These are phyloP conservation scores for Yponomeuta malinellus DNA, from an alignment of 2,888 invertebrate species.

Conservation along the genomic window DNA sequence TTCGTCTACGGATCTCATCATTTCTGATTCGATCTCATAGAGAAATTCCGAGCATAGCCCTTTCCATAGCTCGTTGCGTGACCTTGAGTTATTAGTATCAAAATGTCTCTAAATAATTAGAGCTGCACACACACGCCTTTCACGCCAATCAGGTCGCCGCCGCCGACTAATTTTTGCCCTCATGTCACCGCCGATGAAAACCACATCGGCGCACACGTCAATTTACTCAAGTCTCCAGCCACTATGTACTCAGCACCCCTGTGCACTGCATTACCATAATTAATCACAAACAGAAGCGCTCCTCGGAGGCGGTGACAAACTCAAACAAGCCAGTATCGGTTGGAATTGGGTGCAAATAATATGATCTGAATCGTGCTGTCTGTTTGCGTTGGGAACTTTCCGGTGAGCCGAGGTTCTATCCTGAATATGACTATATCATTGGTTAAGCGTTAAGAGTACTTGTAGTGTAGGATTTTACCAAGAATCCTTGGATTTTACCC, in stretches of 20 bases:
- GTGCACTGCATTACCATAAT: constrained; percentile 62
- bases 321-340: constrained; percentile 51
- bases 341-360: constrained; percentile 56
- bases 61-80: too few species aligned
- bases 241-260: neutral
- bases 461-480: neutral
- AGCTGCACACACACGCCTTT: too few species aligned
- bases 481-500: neutral
- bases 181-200: too few species aligned
- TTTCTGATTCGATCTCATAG: too few species aligned
- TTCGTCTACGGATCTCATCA: too few species aligned
- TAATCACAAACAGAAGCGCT: constrained; percentile 54
- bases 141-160: too few species aligned
- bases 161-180: too few species aligned
- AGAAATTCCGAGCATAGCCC: too few species aligned
- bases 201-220: neutral
- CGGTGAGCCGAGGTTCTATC: neutral
- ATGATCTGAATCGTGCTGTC: constrained; percentile 26
- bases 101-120: too few species aligned
- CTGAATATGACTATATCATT: neutral
- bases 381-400: constrained; percentile 21
- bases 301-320: constrained; percentile 46
- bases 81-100: too few species aligned
- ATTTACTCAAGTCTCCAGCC: neutral
- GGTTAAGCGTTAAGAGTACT: neutral